phyloP scores from a whole-genome alignment of 1,140 invertebrate genomes.

The Procambarus virginalis region DNA sequence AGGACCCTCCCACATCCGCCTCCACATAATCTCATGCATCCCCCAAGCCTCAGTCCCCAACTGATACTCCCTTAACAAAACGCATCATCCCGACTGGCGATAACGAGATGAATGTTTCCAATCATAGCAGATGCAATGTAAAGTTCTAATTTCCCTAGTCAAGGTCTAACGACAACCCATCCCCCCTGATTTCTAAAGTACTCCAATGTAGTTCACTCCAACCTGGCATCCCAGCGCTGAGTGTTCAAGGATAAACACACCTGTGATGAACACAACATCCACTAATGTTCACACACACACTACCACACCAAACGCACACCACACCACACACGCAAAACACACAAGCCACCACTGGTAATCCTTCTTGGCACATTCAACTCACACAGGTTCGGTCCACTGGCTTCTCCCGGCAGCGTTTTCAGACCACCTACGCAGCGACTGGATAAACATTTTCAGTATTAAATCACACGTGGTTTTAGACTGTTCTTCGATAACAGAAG shows the following conservation, averaged over 20 bases:
- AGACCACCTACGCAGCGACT: slow-evolving; percentile 1
- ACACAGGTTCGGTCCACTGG: not conserved
- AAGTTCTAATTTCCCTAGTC: too few relatives aligned
- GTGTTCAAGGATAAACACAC: not conserved
- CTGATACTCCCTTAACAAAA: too few relatives aligned
- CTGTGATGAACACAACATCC: not conserved
- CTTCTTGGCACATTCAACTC: not conserved
- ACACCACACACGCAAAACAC: not conserved
- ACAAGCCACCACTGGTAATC: not conserved
- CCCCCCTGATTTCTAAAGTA: too few relatives aligned
- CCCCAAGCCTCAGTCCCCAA: too few relatives aligned
- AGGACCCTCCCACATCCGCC: too few relatives aligned
- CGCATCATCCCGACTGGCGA: too few relatives aligned
- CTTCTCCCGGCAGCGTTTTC: not conserved
- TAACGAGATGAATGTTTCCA: too few relatives aligned
- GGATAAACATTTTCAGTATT: not conserved
- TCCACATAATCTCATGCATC: too few relatives aligned
- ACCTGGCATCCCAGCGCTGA: not conserved
- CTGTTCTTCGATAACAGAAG: not conserved
- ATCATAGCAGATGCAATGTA: too few relatives aligned
- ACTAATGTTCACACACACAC: not conserved
- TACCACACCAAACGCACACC: too few relatives aligned
- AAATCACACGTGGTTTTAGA: not conserved
- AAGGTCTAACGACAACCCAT: too few relatives aligned
- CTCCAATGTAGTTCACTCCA: slow-evolving; percentile 43